phyloP scores from a whole-genome alignment of 2,888 invertebrate species.

The Calameuta pallipes region DNA sequence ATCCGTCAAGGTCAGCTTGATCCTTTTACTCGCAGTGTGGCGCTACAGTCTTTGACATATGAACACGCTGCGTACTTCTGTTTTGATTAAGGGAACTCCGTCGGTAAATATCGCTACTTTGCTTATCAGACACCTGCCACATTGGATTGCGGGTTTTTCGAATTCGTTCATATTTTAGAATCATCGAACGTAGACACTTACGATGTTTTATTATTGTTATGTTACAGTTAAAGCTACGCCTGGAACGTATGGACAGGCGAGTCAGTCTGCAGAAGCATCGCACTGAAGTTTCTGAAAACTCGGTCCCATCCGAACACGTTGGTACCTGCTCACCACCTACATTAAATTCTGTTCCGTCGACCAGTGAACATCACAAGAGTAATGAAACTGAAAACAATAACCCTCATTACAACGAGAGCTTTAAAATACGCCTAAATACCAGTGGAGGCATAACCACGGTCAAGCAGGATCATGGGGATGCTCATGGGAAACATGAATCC shows the following conservation, averaged over 20 bases:
- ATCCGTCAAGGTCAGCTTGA: conserved; percentile 19
- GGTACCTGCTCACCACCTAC: conserved; percentile 57
- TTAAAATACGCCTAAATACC: conserved; percentile 62
- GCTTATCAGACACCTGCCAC: neutral
- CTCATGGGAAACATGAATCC: conserved; percentile 45
- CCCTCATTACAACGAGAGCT: conserved; percentile 57
- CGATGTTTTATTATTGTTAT: conserved; percentile 3
- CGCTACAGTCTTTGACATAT: conserved; percentile 3
- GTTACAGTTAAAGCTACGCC: conserved; percentile 74
- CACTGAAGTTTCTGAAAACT: conserved; percentile 57
- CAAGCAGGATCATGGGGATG: conserved; percentile 57
- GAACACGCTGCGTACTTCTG: neutral
- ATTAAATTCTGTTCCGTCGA: conserved; percentile 50
- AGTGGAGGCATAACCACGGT: conserved; percentile 62
- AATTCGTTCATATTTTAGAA: neutral
- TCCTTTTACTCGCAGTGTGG: conserved; percentile 3
- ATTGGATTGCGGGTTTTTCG: neutral
- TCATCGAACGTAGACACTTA: neutral
- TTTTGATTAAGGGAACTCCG: neutral
- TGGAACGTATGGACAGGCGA: conserved; percentile 77
- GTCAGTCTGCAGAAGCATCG: conserved; percentile 66
- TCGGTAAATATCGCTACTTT: neutral
- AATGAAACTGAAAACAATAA: conserved; percentile 45
- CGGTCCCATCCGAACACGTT: conserved; percentile 48
- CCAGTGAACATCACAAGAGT: conserved; percentile 47